A percentile compares a stretch with the other conserved stretches of the same genome.
These are phyloP conservation scores for Idris sp. DNA, from an alignment of 1,140 invertebrate genomes.

Conservation along the genomic window DNA sequence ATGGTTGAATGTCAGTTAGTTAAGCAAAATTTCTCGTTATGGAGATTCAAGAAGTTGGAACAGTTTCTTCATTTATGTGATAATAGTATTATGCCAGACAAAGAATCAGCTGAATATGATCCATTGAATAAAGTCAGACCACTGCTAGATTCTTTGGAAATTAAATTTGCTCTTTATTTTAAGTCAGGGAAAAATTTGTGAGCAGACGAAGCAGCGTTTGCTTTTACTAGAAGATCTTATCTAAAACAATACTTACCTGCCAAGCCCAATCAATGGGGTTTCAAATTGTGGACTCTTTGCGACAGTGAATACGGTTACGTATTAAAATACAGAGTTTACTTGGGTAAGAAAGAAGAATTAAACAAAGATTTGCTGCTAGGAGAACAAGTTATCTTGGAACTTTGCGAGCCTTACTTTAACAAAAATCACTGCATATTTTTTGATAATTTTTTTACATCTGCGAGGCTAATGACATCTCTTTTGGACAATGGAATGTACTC, in stretches of 20 bases:
- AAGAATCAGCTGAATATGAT: slow-evolving; percentile 11
- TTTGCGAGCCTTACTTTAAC: slow-evolving; percentile 18
- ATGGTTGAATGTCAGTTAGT: slow-evolving; percentile 7
- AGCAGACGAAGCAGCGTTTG: slow-evolving; percentile 22
- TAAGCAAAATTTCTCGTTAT: slow-evolving; percentile 1
- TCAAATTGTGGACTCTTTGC: slow-evolving; percentile 11
- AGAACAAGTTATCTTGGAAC: slow-evolving; percentile 16
- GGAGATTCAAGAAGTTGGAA: slow-evolving; percentile 15
- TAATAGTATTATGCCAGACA: slow-evolving; percentile 1
- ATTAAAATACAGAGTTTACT: slow-evolving; percentile 16
- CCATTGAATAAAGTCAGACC: slow-evolving; percentile 12
- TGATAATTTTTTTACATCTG: slow-evolving; percentile 27
- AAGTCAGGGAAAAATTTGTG: no score
- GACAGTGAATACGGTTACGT: slow-evolving; percentile 28
- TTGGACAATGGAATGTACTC: slow-evolving; percentile 15
- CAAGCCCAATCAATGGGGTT: slow-evolving; percentile 30
- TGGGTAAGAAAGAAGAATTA: slow-evolving; percentile 25
- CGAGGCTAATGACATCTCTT: slow-evolving; percentile 11
- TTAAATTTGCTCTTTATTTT: slow-evolving; percentile 19
- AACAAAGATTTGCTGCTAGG: no score
- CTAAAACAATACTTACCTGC: slow-evolving; percentile 33
- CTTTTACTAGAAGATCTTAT: slow-evolving; percentile 8
- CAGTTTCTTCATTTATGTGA: slow-evolving; percentile 15
- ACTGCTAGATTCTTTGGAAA: slow-evolving; percentile 1
- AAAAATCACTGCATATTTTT: no score